Percentiles rank a stretch among this genome's conserved stretches.
Conservation (phyloP, 2,113 vertebrate genomes). For the Corythoichthys haematopterus region DNA sequence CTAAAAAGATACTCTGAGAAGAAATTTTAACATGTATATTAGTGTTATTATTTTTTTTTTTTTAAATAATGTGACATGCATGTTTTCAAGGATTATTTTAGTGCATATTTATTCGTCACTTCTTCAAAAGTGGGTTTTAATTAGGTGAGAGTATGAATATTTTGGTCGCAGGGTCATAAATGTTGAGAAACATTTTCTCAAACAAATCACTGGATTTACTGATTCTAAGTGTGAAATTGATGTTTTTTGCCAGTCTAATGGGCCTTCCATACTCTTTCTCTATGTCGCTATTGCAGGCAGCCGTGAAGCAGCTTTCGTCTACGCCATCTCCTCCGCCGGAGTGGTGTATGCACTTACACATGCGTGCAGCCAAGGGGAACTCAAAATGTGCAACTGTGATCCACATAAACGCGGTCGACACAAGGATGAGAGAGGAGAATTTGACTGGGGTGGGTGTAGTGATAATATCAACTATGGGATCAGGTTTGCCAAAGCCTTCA, state of each 20-base stretch:
- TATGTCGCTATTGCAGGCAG: slow-evolving; percentile 73
- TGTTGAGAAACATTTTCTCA: too few species aligned
- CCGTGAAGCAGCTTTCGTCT: slow-evolving; percentile 93
- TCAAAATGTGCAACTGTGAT: slow-evolving; percentile 89
- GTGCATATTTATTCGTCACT: too few species aligned
- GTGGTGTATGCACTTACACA: slow-evolving; percentile 93
- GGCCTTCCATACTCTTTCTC: slow-evolving; percentile 20
- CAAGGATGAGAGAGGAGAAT: slow-evolving; percentile 84
- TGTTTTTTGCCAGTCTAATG: neutral
- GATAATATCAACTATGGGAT: slow-evolving; percentile 97
- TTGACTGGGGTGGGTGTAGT: slow-evolving; percentile 96
- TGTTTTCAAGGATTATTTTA: too few species aligned
- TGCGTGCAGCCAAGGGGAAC: slow-evolving; percentile 93
- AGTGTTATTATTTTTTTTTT: too few species aligned
- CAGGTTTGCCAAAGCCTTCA: slow-evolving; percentile 91
- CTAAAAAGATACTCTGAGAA: too few species aligned
- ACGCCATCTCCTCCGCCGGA: slow-evolving; percentile 94
- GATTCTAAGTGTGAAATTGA: slow-evolving; percentile 4
- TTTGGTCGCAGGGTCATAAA: too few species aligned
- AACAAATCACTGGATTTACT: neutral
- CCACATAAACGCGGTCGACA: slow-evolving; percentile 84
- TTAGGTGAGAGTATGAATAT: too few species aligned
- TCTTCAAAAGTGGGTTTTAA: too few species aligned
- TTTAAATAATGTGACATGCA: too few species aligned
- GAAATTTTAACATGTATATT: too few species aligned